Conservation (phyloP, 1,140 invertebrate genomes). For the Bombus waltoni region DNA sequence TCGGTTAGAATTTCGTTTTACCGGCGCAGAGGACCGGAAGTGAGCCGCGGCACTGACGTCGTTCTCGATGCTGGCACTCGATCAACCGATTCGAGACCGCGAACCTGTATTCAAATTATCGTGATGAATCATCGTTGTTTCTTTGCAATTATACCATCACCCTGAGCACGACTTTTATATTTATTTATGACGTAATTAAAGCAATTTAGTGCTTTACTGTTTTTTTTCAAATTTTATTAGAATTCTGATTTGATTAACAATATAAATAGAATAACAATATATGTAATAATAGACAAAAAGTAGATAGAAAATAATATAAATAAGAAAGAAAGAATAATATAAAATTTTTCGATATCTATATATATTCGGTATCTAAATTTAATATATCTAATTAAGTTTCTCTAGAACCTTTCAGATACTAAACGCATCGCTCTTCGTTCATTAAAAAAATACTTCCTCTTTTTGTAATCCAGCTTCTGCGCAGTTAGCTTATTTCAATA, state of each 20-base stretch:
- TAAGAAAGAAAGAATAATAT: not conserved
- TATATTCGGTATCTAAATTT: not conserved
- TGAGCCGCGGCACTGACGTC: conserved; percentile 26
- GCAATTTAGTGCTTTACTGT: not conserved
- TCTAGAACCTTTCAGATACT: too few relatives aligned
- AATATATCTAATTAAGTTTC: not conserved
- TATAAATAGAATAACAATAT: not conserved
- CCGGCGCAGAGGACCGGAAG: conserved; percentile 40
- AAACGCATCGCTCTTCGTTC: not conserved
- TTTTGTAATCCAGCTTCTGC: too few relatives aligned
- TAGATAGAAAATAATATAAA: not conserved
- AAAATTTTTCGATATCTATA: not conserved
- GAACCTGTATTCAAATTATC: conserved; percentile 53
- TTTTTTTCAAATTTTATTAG: not conserved
- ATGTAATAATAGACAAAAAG: too few relatives aligned
- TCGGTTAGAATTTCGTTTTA: conserved; percentile 36
- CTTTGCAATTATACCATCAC: not conserved
- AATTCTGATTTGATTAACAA: not conserved
- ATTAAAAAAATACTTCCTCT: not conserved
- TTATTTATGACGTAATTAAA: conserved; percentile 5
- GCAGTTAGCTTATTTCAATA: not conserved
- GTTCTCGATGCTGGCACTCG: conserved; percentile 48
- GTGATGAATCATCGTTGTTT: conserved; percentile 39
- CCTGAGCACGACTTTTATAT: not conserved
- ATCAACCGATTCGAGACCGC: conserved; percentile 52